Percentiles rank a stretch among this genome's conserved stretches.
Evolutionary conservation across 2,113 vertebrate genomes (phyloP).

Genomic region (Poecile atricapillus): DNA sequence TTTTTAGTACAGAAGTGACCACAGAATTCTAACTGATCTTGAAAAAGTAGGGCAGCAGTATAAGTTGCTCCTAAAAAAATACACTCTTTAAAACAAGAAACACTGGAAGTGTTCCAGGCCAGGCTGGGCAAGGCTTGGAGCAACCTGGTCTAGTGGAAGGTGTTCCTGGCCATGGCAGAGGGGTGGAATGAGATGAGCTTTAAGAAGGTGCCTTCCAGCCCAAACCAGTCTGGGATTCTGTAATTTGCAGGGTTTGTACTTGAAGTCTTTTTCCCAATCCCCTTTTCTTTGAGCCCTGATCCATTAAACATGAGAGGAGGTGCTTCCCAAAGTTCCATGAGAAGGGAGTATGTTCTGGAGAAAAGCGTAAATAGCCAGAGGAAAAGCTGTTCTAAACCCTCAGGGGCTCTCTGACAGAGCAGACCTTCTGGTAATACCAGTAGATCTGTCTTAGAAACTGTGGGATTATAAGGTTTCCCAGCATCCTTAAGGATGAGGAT

Average conservation of each 20-base stretch:
- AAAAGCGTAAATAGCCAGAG: background rate
- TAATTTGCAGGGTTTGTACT: background rate
- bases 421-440: background rate
- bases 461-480: background rate
- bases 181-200: background rate
- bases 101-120: background rate
- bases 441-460: background rate
- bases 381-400: background rate
- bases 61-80: background rate
- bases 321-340: background rate
- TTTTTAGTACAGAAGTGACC: background rate
- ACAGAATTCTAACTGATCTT: background rate
- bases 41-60: background rate
- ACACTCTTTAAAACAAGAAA: background rate
- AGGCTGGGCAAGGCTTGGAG: background rate
- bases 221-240: background rate
- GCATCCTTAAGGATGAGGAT: background rate
- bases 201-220: background rate
- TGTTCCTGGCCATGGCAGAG: background rate
- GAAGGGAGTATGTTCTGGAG: background rate
- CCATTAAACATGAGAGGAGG: background rate
- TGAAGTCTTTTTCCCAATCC: background rate
- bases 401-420: background rate
- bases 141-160: background rate
- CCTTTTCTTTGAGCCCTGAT: background rate